Conservation (phyloP, 1,140 invertebrate genomes). For the Cherax quadricarinatus region DNA sequence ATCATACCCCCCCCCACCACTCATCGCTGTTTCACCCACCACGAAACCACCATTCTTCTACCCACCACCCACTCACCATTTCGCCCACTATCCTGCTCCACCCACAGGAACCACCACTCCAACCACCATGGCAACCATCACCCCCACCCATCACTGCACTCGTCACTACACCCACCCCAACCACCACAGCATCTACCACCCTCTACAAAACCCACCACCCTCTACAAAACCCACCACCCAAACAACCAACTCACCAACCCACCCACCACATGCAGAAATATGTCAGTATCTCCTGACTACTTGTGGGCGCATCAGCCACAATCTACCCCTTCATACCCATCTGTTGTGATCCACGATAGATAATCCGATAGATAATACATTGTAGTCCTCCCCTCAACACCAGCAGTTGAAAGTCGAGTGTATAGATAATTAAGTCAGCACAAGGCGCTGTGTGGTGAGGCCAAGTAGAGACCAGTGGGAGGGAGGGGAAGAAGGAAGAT, state of each 20-base stretch:
- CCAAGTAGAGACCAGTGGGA: neutral
- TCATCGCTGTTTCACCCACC: too few species aligned
- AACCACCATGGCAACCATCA: too few species aligned
- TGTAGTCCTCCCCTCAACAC: conserved; percentile 3
- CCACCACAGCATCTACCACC: too few species aligned
- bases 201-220: too few species aligned
- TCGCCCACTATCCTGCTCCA: neutral
- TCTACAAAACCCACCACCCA: too few species aligned
- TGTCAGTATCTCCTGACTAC: neutral
- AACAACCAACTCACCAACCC: neutral
- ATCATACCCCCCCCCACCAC: neutral
- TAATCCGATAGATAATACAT: conserved; percentile 9
- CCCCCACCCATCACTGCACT: too few species aligned
- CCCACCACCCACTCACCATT: too few species aligned
- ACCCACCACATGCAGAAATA: neutral
- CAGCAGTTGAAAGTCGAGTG: neutral
- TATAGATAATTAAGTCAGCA: neutral
- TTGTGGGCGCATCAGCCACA: neutral
- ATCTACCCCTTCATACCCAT: neutral
- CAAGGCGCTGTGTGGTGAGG: neutral
- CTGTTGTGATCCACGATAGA: neutral
- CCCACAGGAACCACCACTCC: neutral
- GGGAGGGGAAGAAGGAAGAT: neutral
- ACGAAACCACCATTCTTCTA: too few species aligned
- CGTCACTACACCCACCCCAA: too few species aligned